phyloP scores from a whole-genome alignment of 1,140 invertebrate species.

The Dendroctonus valens region DNA sequence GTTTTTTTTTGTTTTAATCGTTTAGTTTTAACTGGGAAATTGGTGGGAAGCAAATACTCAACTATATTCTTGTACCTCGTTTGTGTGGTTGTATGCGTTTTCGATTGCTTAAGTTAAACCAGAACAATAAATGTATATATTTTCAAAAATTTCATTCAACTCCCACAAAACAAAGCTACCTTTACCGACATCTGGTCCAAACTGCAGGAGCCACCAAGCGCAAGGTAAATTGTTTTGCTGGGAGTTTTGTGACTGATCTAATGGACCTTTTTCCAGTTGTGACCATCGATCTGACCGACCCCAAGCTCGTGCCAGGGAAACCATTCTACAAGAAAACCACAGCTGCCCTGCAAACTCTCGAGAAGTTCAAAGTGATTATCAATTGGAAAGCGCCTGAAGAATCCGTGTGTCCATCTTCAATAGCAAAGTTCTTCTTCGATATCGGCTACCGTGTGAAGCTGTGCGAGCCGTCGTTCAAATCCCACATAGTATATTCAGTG shows the following conservation, averaged over 20 bases:
- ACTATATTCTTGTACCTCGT: constrained; percentile 12
- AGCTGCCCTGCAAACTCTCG: constrained; percentile 50
- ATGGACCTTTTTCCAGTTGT: constrained; percentile 26
- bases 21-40: no score
- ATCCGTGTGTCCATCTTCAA: constrained; percentile 59
- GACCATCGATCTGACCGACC: constrained; percentile 23
- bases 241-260: not conserved
- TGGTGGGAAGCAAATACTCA: constrained; percentile 4
- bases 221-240: constrained; percentile 17
- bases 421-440: constrained; percentile 58
- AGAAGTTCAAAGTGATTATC: constrained; percentile 53
- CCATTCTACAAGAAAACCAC: constrained; percentile 45
- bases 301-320: constrained; percentile 19
- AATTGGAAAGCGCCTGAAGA: constrained; percentile 57
- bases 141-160: no score
- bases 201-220: not conserved
- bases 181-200: not conserved
- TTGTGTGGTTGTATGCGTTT: not conserved
- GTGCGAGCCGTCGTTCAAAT: constrained; percentile 49
- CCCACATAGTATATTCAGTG: constrained; percentile 47
- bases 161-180: constrained; percentile 16
- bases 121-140: not conserved
- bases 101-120: not conserved
- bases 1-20: no score
- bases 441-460: constrained; percentile 51